Conservation (phyloP, 2,888 invertebrate genomes). For the Atrina japonica region DNA sequence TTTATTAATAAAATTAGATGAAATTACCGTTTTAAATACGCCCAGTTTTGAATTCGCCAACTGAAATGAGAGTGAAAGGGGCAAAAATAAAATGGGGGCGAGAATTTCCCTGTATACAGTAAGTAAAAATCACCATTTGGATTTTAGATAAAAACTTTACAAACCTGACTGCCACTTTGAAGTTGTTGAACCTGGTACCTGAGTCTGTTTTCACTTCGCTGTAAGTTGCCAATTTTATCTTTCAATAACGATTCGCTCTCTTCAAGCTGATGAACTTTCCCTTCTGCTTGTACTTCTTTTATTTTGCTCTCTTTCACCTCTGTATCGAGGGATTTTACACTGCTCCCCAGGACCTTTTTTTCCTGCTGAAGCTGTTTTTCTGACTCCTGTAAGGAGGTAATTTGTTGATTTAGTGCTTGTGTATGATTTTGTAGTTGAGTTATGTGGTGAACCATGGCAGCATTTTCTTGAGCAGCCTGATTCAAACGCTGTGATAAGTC, state of each 20-base stretch:
- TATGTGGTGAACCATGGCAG: conserved; percentile 63
- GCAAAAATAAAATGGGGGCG: no score
- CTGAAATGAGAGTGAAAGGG: no score
- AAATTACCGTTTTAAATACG: no score
- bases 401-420: conserved; percentile 61
- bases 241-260: conserved; percentile 61
- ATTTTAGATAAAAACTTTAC: no score
- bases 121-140: no score
- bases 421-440: conserved; percentile 62
- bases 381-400: conserved; percentile 57
- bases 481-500: conserved; percentile 66
- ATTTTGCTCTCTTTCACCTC: conserved; percentile 63
- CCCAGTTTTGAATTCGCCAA: no score
- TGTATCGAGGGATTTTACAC: conserved; percentile 61
- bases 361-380: conserved; percentile 63
- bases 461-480: conserved; percentile 68
- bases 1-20: no score
- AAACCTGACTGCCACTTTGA: conserved; percentile 55
- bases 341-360: conserved; percentile 60
- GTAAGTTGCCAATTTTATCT: conserved; percentile 66
- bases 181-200: conserved; percentile 68
- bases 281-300: conserved; percentile 65
- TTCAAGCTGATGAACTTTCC: conserved; percentile 63
- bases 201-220: conserved; percentile 68
- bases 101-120: no score